Conservation (phyloP, 2,113 vertebrate genomes). For the Oceanodroma tethys region DNA sequence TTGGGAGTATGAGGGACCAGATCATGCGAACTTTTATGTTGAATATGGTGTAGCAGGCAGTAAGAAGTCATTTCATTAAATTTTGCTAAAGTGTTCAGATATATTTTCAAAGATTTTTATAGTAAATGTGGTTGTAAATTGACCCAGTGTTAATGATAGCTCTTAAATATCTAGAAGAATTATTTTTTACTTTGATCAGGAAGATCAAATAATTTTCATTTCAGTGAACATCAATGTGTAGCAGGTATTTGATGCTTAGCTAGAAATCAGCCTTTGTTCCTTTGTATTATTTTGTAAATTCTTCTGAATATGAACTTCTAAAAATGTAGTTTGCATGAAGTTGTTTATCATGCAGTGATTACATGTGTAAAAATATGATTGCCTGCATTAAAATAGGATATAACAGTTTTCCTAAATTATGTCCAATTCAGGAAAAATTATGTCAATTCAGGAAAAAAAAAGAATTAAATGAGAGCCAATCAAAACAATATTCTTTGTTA, state of each 20-base stretch:
- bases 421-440: background rate
- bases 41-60: conserved; percentile 91
- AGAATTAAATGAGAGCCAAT: background rate
- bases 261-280: conserved; percentile 39
- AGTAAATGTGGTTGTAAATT: background rate
- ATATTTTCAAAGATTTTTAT: conserved; percentile 28
- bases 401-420: background rate
- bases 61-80: conserved; percentile 82
- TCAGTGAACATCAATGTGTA: background rate
- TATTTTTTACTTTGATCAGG: background rate
- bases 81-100: conserved; percentile 40
- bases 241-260: background rate
- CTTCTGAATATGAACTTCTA: background rate
- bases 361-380: background rate
- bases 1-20: conserved; percentile 93
- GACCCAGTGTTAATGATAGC: conserved; percentile 13
- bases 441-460: too few relatives aligned
- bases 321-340: background rate
- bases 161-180: background rate
- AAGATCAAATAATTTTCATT: background rate
- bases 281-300: conserved; percentile 30
- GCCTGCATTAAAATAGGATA: background rate
- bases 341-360: background rate
- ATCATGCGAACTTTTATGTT: conserved; percentile 87
- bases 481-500: background rate